Conservation (phyloP, 2,797 vertebrate genomes). For the Poeciliopsis gracilis region DNA sequence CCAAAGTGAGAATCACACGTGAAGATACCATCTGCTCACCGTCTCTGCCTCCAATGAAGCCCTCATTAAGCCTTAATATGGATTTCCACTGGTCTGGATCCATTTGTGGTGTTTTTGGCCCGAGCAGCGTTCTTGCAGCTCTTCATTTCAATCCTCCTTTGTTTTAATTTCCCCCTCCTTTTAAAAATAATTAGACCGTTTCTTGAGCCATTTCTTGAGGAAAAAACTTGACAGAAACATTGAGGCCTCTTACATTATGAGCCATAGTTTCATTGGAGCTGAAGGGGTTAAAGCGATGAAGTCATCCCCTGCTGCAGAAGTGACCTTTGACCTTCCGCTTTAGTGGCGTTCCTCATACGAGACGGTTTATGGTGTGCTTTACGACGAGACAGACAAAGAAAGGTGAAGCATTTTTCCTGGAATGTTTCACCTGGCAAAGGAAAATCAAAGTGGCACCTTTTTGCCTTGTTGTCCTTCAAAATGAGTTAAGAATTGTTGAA, state of each 20-base stretch:
- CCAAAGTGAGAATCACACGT: constrained; percentile 20
- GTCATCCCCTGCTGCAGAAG: neutral
- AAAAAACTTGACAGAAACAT: neutral
- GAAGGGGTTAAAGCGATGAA: neutral
- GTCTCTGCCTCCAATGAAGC: neutral
- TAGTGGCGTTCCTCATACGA: too few species aligned
- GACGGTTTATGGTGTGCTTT: constrained; percentile 3
- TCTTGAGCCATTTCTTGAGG: neutral
- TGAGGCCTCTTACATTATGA: neutral
- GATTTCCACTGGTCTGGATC: neutral
- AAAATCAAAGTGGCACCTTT: neutral
- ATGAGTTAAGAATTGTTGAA: neutral
- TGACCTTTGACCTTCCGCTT: neutral
- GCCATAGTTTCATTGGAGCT: neutral
- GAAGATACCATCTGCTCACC: constrained; percentile 12
- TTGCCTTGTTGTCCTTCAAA: neutral
- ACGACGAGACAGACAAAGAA: neutral
- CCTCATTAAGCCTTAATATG: constrained; percentile 1
- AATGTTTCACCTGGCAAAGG: neutral
- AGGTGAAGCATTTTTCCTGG: neutral
- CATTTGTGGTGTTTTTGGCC: neutral
- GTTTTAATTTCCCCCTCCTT: neutral
- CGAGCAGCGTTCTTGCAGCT: neutral
- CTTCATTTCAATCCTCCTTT: neutral
- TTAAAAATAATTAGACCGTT: too few species aligned